A percentile compares a stretch with the other conserved stretches of the same genome.
These are phyloP conservation scores for Coleophora deauratella DNA, from an alignment of 2,888 invertebrate species.

Conservation along the genomic window DNA sequence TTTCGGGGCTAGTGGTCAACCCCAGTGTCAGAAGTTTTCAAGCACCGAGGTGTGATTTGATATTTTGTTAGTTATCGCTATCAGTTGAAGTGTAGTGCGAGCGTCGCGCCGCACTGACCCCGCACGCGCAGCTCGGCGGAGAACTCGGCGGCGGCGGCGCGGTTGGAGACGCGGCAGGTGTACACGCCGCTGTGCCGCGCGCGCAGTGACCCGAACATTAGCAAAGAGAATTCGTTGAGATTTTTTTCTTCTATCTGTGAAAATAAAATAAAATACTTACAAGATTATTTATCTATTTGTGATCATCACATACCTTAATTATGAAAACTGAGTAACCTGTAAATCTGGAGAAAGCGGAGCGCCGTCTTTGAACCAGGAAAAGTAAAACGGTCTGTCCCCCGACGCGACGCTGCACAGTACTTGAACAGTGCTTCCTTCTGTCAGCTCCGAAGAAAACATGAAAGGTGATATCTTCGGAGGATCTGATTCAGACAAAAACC, in stretches of 20 bases:
- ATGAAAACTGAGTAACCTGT: constrained; percentile 53
- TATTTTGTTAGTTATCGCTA: too few relatives aligned
- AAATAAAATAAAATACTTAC: constrained; percentile 1
- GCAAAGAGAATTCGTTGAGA: constrained; percentile 79
- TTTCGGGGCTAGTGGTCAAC: too few relatives aligned
- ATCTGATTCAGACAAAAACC: constrained; percentile 46
- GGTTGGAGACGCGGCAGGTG: constrained; percentile 81
- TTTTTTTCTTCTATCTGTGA: constrained; percentile 77
- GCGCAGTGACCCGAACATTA: constrained; percentile 79
- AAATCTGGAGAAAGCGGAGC: constrained; percentile 74
- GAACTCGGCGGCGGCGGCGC: constrained; percentile 78
- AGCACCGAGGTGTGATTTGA: too few relatives aligned
- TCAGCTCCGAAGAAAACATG: constrained; percentile 85
- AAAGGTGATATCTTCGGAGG: constrained; percentile 92
- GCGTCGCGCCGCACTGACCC: too few relatives aligned
- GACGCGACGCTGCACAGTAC: constrained; percentile 85
- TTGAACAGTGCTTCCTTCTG: constrained; percentile 86
- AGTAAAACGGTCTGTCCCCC: constrained; percentile 80
- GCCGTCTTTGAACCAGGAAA: constrained; percentile 79
- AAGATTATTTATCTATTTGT: not conserved
- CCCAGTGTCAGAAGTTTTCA: too few relatives aligned
- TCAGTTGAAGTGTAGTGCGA: too few relatives aligned
- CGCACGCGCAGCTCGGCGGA: constrained; percentile 79
- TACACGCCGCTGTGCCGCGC: constrained; percentile 80
- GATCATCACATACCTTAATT: too few relatives aligned